phyloP scores from a whole-genome alignment of 2,888 invertebrate species.

The Tinea trinotella region DNA sequence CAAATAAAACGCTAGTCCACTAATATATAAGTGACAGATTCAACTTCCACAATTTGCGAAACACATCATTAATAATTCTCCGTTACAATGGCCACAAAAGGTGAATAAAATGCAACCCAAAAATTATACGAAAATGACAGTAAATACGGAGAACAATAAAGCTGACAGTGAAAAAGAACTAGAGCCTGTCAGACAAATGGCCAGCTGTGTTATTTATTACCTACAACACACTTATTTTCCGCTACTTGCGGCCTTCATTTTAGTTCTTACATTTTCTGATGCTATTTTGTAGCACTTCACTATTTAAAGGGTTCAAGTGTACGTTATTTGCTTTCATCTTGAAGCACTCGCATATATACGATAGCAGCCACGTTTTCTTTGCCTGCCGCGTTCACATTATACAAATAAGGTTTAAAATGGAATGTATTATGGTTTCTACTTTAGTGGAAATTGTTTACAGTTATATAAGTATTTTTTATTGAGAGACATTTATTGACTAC shows the following conservation, averaged over 20 bases:
- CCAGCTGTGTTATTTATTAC: constrained; percentile 28
- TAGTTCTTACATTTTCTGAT: constrained; percentile 15
- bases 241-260: constrained; percentile 11
- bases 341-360: not conserved
- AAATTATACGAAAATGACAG: constrained; percentile 16
- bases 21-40: constrained; percentile 8
- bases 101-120: constrained; percentile 15
- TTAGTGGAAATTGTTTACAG: no score
- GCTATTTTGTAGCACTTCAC: constrained; percentile 4
- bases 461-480: no score
- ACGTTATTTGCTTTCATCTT: not conserved
- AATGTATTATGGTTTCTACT: not conserved
- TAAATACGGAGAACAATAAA: constrained; percentile 17
- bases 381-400: not conserved
- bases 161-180: constrained; percentile 33
- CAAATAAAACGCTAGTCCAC: no score
- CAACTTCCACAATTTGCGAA: not conserved
- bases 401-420: not conserved
- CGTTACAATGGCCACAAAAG: constrained; percentile 11
- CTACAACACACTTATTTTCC: constrained; percentile 11
- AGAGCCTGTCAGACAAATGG: constrained; percentile 31
- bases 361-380: not conserved
- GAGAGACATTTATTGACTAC: no score
- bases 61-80: constrained; percentile 7
- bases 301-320: not conserved